Evolutionary conservation across 2,113 vertebrate species (phyloP).

Genomic region (Grammomys surdaster): DNA sequence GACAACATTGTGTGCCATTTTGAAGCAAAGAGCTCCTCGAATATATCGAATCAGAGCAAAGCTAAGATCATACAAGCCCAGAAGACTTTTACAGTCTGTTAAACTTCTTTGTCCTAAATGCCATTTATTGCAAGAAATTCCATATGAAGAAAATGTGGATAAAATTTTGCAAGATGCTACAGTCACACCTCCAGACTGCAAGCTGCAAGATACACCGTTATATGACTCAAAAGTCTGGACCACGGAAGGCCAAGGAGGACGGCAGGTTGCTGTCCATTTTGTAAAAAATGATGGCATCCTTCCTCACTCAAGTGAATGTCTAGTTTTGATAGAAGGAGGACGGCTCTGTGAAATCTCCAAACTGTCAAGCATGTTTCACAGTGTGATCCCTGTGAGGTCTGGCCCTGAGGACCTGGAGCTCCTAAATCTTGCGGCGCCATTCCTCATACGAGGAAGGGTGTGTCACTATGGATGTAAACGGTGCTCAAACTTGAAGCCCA

Average conservation of each 20-base stretch:
- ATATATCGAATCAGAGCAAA: conserved; percentile 91
- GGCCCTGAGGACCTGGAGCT: conserved; percentile 86
- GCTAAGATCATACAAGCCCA: conserved; percentile 91
- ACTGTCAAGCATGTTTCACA: conserved; percentile 88
- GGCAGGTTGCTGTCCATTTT: conserved; percentile 88
- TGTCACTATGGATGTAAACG: conserved; percentile 91
- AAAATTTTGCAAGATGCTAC: conserved; percentile 85
- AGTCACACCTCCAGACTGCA: conserved; percentile 64
- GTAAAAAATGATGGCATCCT: conserved; percentile 87
- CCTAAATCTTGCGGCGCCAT: conserved; percentile 92
- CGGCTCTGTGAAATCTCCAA: conserved; percentile 88
- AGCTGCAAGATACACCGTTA: conserved; percentile 85
- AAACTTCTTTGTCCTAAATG: conserved; percentile 96
- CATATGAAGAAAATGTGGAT: conserved; percentile 85
- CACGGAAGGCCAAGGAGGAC: conserved; percentile 68
- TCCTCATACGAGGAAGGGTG: conserved; percentile 90
- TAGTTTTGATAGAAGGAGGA: conserved; percentile 90
- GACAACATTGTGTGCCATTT: conserved; percentile 88
- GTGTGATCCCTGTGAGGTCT: conserved; percentile 91
- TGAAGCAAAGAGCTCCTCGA: conserved; percentile 84
- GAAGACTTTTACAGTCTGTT: conserved; percentile 90
- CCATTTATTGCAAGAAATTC: conserved; percentile 90
- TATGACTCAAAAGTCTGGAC: conserved; percentile 86
- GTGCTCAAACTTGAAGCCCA: conserved; percentile 86
- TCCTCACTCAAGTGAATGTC: conserved; percentile 81